Conservation (phyloP, 2,797 vertebrate genomes). For the Cirrhinus molitorella region DNA sequence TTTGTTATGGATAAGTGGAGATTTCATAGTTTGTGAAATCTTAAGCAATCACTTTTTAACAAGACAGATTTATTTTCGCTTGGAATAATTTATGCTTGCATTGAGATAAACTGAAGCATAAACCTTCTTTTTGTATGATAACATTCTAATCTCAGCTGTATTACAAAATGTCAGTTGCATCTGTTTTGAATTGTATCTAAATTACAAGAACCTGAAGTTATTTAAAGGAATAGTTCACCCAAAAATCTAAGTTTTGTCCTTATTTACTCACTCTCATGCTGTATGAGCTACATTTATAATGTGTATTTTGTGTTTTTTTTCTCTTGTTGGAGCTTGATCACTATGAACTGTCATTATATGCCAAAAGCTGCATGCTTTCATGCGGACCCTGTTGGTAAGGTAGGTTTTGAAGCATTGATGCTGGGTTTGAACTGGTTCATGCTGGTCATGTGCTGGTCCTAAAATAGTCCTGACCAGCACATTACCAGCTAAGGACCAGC, state of each 20-base stretch:
- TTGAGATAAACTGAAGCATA: background rate
- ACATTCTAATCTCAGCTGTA: background rate
- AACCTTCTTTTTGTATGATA: background rate
- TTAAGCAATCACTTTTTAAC: background rate
- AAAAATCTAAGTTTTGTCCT: background rate
- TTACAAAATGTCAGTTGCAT: background rate
- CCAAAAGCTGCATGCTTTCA: background rate
- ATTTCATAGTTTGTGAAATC: constrained; percentile 1
- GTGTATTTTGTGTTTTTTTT: background rate
- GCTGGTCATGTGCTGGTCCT: too few relatives aligned
- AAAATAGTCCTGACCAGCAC: too few relatives aligned
- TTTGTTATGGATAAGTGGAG: background rate
- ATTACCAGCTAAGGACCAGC: too few relatives aligned
- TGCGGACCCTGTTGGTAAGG: too few relatives aligned
- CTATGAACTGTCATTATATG: background rate
- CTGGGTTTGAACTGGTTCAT: too few relatives aligned
- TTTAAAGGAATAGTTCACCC: background rate
- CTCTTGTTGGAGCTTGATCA: background rate
- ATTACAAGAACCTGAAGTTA: background rate
- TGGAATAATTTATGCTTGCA: background rate
- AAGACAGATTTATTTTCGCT: background rate
- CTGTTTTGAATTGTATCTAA: background rate
- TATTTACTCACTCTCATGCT: background rate
- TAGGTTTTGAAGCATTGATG: too few relatives aligned
- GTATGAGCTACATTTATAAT: background rate